These are phyloP conservation scores for Neoaliturus tenellus DNA, from an alignment of 2,888 invertebrate genomes.

Conservation along the genomic window DNA sequence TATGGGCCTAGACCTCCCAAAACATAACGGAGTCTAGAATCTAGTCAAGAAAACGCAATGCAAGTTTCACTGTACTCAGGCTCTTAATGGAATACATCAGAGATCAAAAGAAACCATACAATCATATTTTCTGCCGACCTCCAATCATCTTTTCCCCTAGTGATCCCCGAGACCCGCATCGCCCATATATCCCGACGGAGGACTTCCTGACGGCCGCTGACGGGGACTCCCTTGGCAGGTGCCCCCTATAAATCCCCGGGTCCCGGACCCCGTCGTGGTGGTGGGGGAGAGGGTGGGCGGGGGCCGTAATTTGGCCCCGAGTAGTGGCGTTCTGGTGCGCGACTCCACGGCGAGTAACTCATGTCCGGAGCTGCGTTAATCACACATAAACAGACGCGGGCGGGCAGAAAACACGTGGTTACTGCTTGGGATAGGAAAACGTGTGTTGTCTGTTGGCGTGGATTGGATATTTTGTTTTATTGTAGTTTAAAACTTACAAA, in stretches of 20 bases:
- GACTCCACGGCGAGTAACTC: conserved; percentile 1
- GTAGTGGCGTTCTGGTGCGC: conserved; percentile 26
- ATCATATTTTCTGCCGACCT: no score
- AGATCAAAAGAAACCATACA: no score
- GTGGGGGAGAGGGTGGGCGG: background rate
- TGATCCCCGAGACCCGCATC: background rate
- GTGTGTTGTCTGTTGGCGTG: no score
- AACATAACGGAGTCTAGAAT: no score
- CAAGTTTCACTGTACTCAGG: no score
- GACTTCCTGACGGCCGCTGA: background rate
- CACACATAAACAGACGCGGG: background rate
- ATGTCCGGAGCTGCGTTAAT: background rate
- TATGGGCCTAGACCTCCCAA: no score
- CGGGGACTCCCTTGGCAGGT: conserved; percentile 30
- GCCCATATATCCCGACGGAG: background rate
- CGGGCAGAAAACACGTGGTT: background rate
- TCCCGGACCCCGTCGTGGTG: background rate
- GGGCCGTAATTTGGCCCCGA: conserved; percentile 38
- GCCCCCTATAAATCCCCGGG: conserved; percentile 21
- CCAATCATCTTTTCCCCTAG: no score
- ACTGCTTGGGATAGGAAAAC: no score
- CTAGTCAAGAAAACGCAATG: no score
- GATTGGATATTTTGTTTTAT: no score
- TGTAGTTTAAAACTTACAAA: no score
- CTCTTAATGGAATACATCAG: no score